Percentiles rank a stretch among this genome's conserved stretches.
These are phyloP conservation scores for Chrysopilus asiliformis DNA, from an alignment of 2,888 invertebrate genomes.

Conservation along the genomic window DNA sequence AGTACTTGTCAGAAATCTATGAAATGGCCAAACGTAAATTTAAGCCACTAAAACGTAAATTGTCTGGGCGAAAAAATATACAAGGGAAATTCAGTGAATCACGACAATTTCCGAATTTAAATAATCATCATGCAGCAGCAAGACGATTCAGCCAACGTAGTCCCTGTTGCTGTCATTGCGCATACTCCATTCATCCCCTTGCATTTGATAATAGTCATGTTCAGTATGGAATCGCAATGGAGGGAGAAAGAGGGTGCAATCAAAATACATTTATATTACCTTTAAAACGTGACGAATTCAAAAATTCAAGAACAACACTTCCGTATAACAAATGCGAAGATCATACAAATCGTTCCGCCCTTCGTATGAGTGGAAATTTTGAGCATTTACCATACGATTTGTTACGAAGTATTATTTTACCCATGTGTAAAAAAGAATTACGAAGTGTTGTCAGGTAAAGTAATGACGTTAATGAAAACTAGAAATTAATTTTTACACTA, in stretches of 20 bases:
- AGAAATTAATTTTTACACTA: no score
- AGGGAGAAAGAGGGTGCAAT: no score
- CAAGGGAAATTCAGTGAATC: no score
- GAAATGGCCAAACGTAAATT: slow-evolving; percentile 30
- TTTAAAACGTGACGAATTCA: slow-evolving; percentile 2
- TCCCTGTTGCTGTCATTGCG: slow-evolving; percentile 15
- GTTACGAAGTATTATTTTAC: not conserved
- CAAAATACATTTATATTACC: no score
- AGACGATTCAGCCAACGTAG: not conserved
- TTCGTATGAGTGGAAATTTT: not conserved
- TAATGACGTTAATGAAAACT: no score
- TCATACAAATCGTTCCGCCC: not conserved
- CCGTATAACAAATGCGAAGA: slow-evolving; percentile 5
- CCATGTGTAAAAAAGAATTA: slow-evolving; percentile 20
- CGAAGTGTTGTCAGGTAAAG: slow-evolving; percentile 28
- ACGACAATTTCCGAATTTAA: no score
- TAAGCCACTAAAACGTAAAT: slow-evolving; percentile 24
- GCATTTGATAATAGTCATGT: no score
- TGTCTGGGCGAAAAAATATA: not conserved
- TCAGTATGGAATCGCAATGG: no score
- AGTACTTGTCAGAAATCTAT: slow-evolving; percentile 15
- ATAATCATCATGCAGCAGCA: not conserved
- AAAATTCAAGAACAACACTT: slow-evolving; percentile 1
- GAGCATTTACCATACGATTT: slow-evolving; percentile 7
- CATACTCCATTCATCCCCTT: slow-evolving; percentile 9